These are phyloP conservation scores for Takifugu flavidus DNA, from an alignment of 2,113 vertebrate genomes.

Conservation along the genomic window DNA sequence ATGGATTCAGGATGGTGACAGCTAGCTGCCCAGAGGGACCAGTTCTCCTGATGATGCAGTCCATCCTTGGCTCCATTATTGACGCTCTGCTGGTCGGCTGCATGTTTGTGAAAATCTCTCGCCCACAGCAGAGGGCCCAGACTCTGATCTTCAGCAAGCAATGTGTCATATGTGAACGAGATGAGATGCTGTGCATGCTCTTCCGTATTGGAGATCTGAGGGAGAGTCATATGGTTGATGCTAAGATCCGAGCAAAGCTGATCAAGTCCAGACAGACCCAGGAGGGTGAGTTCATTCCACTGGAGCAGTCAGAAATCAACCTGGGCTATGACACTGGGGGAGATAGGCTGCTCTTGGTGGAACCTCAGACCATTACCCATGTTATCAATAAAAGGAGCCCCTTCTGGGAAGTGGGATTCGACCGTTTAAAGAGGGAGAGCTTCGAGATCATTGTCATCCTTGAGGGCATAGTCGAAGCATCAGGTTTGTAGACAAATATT, in stretches of 20 bases:
- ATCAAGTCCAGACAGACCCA: conserved; percentile 83
- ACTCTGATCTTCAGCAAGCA: conserved; percentile 85
- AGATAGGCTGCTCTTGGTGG: conserved; percentile 81
- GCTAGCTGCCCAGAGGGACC: conserved; percentile 76
- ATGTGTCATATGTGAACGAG: conserved; percentile 77
- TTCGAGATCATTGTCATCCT: conserved; percentile 85
- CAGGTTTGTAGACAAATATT: conserved; percentile 61
- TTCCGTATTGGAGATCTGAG: conserved; percentile 82
- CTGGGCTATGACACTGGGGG: conserved; percentile 81
- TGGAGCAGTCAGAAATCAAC: conserved; percentile 85
- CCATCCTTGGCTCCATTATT: conserved; percentile 81
- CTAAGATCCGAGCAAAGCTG: conserved; percentile 83
- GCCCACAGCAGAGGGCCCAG: conserved; percentile 82
- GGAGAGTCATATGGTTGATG: conserved; percentile 84
- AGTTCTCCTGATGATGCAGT: conserved; percentile 78
- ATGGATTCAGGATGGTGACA: conserved; percentile 79
- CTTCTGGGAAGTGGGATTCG: conserved; percentile 79
- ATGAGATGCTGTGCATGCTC: conserved; percentile 79
- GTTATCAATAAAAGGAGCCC: conserved; percentile 78
- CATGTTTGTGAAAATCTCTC: conserved; percentile 87
- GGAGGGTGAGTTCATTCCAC: conserved; percentile 82
- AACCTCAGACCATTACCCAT: conserved; percentile 83
- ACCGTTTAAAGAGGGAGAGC: conserved; percentile 70
- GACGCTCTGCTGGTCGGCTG: conserved; percentile 84
- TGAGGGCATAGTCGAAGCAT: conserved; percentile 83